Percentiles rank a stretch among this genome's conserved stretches.
phyloP scores from a whole-genome alignment of 2,113 vertebrate genomes.

The Stegostoma tigrinum region DNA sequence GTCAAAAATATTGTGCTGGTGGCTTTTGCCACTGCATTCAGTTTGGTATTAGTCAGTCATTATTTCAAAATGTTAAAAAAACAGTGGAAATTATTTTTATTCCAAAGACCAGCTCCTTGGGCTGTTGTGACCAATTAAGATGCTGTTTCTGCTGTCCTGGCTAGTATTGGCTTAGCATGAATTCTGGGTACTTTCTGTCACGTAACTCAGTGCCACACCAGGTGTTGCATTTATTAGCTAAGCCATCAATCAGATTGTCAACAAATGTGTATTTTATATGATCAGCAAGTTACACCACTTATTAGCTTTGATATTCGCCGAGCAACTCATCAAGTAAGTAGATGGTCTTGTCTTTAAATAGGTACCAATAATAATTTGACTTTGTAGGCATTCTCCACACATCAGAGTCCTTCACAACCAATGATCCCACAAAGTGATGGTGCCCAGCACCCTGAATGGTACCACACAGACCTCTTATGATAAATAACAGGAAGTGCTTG shows the following conservation, averaged over 20 bases:
- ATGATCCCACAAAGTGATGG: neutral
- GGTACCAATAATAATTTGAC: neutral
- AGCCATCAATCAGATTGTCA: neutral
- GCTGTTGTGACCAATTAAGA: neutral
- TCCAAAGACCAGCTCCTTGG: neutral
- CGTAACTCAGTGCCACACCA: neutral
- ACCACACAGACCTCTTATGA: neutral
- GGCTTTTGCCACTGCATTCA: neutral
- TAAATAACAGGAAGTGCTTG: neutral
- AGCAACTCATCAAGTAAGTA: neutral
- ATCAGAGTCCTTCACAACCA: neutral
- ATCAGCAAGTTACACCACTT: neutral
- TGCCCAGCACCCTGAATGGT: neutral
- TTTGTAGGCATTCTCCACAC: neutral
- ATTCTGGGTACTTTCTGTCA: neutral
- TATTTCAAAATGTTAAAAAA: neutral
- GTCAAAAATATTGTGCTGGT: neutral
- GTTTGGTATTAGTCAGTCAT: neutral
- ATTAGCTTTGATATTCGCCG: neutral
- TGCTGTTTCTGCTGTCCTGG: neutral
- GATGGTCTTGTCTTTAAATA: neutral
- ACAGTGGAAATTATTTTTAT: neutral
- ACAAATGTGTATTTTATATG: neutral
- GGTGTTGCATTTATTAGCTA: neutral
- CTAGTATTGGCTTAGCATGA: neutral